Percentiles rank a stretch among this genome's conserved stretches.
phyloP scores from a whole-genome alignment of 2,797 vertebrate genomes.

The Choloepus didactylus region DNA sequence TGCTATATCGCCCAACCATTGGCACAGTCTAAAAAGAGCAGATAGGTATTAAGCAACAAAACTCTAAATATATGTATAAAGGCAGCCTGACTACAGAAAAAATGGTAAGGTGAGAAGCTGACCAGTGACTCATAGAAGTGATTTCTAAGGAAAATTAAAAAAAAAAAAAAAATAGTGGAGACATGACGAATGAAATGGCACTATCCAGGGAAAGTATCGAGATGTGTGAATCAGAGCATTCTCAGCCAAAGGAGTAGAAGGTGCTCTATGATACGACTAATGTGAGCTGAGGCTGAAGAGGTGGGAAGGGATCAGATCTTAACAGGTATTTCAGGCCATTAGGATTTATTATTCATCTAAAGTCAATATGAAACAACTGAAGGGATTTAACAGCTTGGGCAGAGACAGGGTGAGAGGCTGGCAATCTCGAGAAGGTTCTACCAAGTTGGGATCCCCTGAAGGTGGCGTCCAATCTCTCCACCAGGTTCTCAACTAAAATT shows the following conservation, averaged over 20 bases:
- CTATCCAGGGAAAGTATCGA: not conserved
- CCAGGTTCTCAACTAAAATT: not conserved
- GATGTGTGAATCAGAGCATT: not conserved
- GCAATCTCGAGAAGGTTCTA: not conserved
- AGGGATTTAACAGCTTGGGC: not conserved
- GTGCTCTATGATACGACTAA: not conserved
- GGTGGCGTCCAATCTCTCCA: not conserved
- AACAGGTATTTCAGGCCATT: not conserved
- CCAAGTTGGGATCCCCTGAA: not conserved
- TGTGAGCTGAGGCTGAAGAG: not conserved
- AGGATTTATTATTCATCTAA: not conserved
- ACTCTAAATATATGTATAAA: not conserved
- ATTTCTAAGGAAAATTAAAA: not conserved
- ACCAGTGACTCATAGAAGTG: not conserved
- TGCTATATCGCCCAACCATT: not conserved
- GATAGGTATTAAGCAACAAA: not conserved
- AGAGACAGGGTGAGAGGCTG: not conserved
- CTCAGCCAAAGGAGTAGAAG: not conserved
- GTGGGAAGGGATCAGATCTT: not conserved
- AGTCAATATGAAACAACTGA: not conserved
- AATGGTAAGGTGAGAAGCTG: not conserved
- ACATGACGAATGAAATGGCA: not conserved
- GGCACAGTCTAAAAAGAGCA: not conserved
- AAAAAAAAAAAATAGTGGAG: not conserved
- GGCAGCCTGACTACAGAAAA: not conserved